Conservation (phyloP, 2,888 invertebrate genomes). For the Nephrocerus scutellatus region DNA sequence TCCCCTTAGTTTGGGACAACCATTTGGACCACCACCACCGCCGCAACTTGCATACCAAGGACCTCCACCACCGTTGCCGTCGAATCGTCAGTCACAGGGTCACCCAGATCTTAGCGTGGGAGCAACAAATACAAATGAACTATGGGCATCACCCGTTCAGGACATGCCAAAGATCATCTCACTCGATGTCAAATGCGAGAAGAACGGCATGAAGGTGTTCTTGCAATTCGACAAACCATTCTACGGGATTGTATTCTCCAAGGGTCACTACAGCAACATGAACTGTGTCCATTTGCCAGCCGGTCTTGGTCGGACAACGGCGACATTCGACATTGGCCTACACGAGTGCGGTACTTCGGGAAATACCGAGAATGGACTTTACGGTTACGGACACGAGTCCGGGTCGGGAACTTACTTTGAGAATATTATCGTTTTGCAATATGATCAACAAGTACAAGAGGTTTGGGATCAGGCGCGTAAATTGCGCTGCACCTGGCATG, state of each 20-base stretch:
- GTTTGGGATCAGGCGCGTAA: conserved; percentile 94
- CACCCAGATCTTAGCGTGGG: conserved; percentile 38
- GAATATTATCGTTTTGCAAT: conserved; percentile 88
- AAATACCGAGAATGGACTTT: conserved; percentile 82
- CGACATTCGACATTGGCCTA: conserved; percentile 85
- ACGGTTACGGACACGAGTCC: conserved; percentile 79
- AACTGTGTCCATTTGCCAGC: conserved; percentile 88
- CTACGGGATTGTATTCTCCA: conserved; percentile 91
- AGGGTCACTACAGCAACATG: conserved; percentile 87
- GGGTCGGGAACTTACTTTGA: conserved; percentile 90
- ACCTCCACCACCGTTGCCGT: conserved; percentile 25
- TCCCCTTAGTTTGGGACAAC: conserved; percentile 47
- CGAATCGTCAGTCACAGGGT: conserved; percentile 35
- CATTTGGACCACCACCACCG: conserved; percentile 51
- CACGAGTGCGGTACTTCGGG: conserved; percentile 89
- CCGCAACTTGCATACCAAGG: conserved; percentile 29
- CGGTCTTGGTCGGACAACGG: conserved; percentile 75
- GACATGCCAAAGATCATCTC: conserved; percentile 92
- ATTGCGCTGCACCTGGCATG: conserved; percentile 89
- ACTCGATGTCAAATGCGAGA: conserved; percentile 89
- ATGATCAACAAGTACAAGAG: conserved; percentile 89
- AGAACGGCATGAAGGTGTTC: conserved; percentile 88
- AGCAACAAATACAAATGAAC: conserved; percentile 56
- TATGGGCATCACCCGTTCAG: conserved; percentile 77
- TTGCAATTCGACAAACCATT: conserved; percentile 92